Conservation (phyloP, 2,888 invertebrate species). For the Entomobrya multifasciata region DNA sequence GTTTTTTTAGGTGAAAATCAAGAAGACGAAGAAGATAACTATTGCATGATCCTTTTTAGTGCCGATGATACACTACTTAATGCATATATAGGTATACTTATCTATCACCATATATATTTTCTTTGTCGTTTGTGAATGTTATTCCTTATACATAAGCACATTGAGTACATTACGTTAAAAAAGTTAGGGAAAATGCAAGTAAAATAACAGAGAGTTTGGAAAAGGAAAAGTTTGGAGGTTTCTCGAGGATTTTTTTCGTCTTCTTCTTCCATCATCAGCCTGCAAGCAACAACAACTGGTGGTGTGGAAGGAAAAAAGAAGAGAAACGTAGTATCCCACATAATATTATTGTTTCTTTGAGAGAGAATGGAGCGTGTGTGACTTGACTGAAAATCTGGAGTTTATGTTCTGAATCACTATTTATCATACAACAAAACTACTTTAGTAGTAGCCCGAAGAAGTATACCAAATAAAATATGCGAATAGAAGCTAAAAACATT, state of each 20-base stretch:
- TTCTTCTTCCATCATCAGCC: background rate
- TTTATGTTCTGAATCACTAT: constrained; percentile 40
- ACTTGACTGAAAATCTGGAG: constrained; percentile 26
- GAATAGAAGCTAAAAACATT: constrained; percentile 37
- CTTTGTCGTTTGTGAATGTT: background rate
- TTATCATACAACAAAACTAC: constrained; percentile 41
- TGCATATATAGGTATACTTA: too few relatives aligned
- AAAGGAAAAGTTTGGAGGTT: background rate
- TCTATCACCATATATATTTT: too few relatives aligned
- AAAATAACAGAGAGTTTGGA: background rate
- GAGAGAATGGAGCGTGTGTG: constrained; percentile 23
- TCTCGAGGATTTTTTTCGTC: constrained; percentile 16
- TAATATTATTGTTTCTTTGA: constrained; percentile 9
- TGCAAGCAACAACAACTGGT: constrained; percentile 22
- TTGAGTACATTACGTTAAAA: background rate
- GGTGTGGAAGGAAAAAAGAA: too few relatives aligned
- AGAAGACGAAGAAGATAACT: constrained; percentile 16
- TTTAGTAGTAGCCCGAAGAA: constrained; percentile 39
- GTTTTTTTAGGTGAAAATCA: constrained; percentile 23
- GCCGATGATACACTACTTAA: constrained; percentile 8
- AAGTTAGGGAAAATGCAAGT: background rate
- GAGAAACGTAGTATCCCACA: background rate
- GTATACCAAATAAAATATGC: too few relatives aligned
- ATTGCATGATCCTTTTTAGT: background rate
- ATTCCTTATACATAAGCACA: background rate